Conservation (phyloP, 2,888 invertebrate species). For the Philereme transversata region DNA sequence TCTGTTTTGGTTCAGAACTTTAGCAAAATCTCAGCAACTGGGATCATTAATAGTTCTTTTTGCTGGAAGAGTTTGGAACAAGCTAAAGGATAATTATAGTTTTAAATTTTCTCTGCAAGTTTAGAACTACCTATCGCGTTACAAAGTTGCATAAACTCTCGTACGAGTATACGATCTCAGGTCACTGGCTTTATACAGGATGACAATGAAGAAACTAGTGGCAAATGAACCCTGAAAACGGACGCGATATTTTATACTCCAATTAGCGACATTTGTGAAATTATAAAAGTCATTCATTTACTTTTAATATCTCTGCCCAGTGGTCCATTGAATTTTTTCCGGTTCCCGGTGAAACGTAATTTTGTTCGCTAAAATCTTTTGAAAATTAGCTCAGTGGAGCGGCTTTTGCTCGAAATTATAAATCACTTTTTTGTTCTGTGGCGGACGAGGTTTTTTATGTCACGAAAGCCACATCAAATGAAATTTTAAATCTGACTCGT, state of each 20-base stretch:
- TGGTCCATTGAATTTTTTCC: slow-evolving; percentile 48
- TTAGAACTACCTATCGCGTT: not conserved
- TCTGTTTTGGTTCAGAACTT: no score
- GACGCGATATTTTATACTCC: slow-evolving; percentile 50
- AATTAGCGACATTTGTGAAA: slow-evolving; percentile 56
- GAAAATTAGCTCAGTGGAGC: slow-evolving; percentile 60
- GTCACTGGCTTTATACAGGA: no score
- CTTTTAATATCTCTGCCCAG: slow-evolving; percentile 52
- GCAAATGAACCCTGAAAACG: slow-evolving; percentile 20
- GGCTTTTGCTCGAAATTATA: slow-evolving; percentile 58
- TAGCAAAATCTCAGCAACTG: not conserved
- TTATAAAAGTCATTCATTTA: slow-evolving; percentile 55
- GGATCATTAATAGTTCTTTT: slow-evolving; percentile 8
- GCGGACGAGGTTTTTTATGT: slow-evolving; percentile 31
- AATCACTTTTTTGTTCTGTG: slow-evolving; percentile 61
- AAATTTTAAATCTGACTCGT: slow-evolving; percentile 25
- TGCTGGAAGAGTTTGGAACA: slow-evolving; percentile 3
- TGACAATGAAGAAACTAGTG: no score
- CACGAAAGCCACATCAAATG: slow-evolving; percentile 15
- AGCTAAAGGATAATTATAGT: slow-evolving; percentile 6
- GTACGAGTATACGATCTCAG: no score
- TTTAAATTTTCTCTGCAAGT: slow-evolving; percentile 7
- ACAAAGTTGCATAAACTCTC: not conserved
- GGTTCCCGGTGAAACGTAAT: slow-evolving; percentile 54
- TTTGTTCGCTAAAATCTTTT: slow-evolving; percentile 59